Conservation (phyloP, 2,888 invertebrate species). For the Drosophila kuntzei region DNA sequence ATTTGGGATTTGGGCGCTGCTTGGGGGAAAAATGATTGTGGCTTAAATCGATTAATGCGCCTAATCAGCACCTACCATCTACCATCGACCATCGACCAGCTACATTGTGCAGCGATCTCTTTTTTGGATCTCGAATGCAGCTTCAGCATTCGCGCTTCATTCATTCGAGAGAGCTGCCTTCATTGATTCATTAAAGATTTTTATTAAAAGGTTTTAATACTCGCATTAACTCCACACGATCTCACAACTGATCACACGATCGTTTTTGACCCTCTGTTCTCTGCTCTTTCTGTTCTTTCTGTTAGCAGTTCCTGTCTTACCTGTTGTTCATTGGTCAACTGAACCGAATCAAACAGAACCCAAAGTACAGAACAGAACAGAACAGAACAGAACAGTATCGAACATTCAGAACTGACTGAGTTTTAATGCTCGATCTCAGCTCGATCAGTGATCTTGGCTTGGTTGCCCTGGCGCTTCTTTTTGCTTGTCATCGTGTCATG, state of each 20-base stretch:
- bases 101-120: conserved; percentile 57
- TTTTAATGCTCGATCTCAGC: conserved; percentile 65
- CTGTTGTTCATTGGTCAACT: conserved; percentile 48
- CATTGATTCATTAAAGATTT: conserved; percentile 82
- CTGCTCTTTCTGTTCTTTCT: background rate
- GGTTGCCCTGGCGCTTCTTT: conserved; percentile 75
- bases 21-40: conserved; percentile 74
- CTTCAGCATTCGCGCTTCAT: conserved; percentile 36
- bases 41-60: conserved; percentile 84
- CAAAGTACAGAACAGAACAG: conserved; percentile 10
- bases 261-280: conserved; percentile 20
- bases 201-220: conserved; percentile 84
- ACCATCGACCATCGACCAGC: conserved; percentile 77
- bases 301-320: conserved; percentile 32
- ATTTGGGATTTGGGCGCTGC: conserved; percentile 42
- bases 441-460: conserved; percentile 46
- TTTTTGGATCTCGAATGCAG: conserved; percentile 25
- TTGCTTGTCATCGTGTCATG: conserved; percentile 84
- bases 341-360: conserved; percentile 27
- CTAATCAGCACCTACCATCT: conserved; percentile 83
- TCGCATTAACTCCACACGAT: conserved; percentile 84
- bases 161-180: conserved; percentile 60
- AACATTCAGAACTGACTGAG: conserved; percentile 59
- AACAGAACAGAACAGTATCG: conserved; percentile 21
- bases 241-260: conserved; percentile 75